phyloP scores from a whole-genome alignment of 2,113 vertebrate genomes.

The Pachypanchax playfairii region DNA sequence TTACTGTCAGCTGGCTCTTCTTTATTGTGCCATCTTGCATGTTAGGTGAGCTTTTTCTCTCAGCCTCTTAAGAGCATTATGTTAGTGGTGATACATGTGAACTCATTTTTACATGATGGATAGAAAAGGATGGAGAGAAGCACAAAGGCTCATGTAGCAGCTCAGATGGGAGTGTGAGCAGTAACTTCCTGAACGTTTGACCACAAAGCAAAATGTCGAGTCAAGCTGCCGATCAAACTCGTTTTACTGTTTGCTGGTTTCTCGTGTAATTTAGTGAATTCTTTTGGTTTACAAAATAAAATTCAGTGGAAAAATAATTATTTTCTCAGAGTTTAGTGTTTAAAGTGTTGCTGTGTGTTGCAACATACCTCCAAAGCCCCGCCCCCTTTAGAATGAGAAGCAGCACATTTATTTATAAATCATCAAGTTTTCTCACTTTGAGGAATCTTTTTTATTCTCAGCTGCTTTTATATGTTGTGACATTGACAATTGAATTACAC shows the following conservation, averaged over 20 bases:
- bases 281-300: no score
- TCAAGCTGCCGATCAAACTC: not conserved
- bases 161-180: constrained; percentile 27
- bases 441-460: not conserved
- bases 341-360: no score
- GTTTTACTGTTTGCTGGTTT: no score
- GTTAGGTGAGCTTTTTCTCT: constrained; percentile 56
- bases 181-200: constrained; percentile 38
- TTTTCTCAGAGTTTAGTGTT: not conserved
- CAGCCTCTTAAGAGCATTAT: constrained; percentile 64
- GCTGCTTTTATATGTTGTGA: not conserved
- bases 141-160: constrained; percentile 26
- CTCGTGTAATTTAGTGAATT: no score
- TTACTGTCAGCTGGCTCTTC: constrained; percentile 57
- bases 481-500: no score
- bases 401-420: not conserved
- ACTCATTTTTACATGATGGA: constrained; percentile 60
- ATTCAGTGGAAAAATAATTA: not conserved
- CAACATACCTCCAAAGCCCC: not conserved
- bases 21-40: constrained; percentile 57
- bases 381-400: not conserved
- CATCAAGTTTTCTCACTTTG: not conserved
- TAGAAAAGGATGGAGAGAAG: constrained; percentile 25
- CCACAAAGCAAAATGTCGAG: constrained; percentile 3
- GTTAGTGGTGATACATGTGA: constrained; percentile 61